Evolutionary conservation across 2,797 vertebrate genomes (phyloP), one percentile per base, ranked within the genome.

Genomic region (Sorex maritimensis): DNA sequence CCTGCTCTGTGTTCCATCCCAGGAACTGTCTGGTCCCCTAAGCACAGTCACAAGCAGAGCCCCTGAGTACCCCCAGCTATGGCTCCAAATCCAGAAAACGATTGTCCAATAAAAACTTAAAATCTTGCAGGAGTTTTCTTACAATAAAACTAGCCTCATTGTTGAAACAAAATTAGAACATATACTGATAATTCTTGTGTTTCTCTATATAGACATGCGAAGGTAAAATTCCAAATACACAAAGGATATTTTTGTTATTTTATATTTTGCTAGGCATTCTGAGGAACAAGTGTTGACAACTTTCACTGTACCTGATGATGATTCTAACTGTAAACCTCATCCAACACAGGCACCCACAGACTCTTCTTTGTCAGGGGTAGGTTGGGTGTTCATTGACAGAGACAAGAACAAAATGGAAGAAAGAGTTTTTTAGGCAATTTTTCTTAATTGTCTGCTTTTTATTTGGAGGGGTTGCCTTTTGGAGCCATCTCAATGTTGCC

Each of bases 321-420:
- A 7, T 94, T 61, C 41, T 30, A 38, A 71, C 58, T 6, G 12
- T 44, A 67, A 80, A 15, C 17, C 15, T 5, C 0, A 8, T 17
- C 2, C 7, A 5, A 14, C 71, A 26, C 21, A 11, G 49, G 52
- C 55, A 9, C 41, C 21, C 2, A 67, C 61, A n/a, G 0, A 65
- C 3, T 82, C 74, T 49, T 44, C 80, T n/a, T 55, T 12, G 24
- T 8, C 11, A 82, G 63, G 19, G 21, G 30, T 44, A 7, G 41
- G 41, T 44, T 5, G 41, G 41, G 8, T 73, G 12, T 65, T 15
- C 58, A 41, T 44, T 4, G 41, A 0, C 6, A 44, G 21, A 24
- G 26, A 24, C 41, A 82, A 87, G 86, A 81, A 17, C 67, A 68
- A 68, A n/a, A 86, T 7, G n/a, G 30, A 94, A 28, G n/a, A 77